Conservation (phyloP, 2,797 vertebrate species). For the Florisuga fusca region DNA sequence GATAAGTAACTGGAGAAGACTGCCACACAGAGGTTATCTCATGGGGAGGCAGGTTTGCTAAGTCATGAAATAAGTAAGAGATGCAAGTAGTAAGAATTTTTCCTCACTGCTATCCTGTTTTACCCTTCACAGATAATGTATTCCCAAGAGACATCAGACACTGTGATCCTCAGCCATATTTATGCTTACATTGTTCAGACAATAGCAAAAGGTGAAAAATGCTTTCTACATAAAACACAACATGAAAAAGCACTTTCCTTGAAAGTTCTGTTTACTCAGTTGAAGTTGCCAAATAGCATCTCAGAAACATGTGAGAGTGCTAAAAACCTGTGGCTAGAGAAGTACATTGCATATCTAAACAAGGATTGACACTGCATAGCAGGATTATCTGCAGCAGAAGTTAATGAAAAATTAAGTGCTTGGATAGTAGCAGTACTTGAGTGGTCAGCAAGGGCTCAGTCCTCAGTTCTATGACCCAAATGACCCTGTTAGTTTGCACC, state of each 20-base stretch:
- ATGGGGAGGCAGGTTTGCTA: background rate
- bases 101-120: background rate
- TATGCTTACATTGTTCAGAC: background rate
- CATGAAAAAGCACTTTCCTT: slow-evolving; percentile 40
- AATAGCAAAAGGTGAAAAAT: slow-evolving; percentile 23
- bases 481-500: background rate
- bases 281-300: slow-evolving; percentile 5
- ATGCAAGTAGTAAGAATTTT: background rate
- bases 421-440: background rate
- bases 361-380: background rate
- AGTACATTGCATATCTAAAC: slow-evolving; percentile 1
- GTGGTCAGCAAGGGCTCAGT: background rate
- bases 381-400: background rate
- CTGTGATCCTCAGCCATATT: slow-evolving; percentile 4
- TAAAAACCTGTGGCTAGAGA: slow-evolving; percentile 26
- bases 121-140: background rate
- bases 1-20: background rate
- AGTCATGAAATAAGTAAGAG: background rate
- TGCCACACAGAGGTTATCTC: background rate
- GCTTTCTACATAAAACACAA: slow-evolving; percentile 27
- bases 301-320: slow-evolving; percentile 20
- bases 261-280: slow-evolving; percentile 52
- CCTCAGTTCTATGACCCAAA: background rate
- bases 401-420: background rate
- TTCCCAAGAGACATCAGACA: background rate